A percentile compares a stretch with the other conserved stretches of the same genome.
phyloP scores from a whole-genome alignment of 2,113 vertebrate species.

The Apistogramma diplotaenia region DNA sequence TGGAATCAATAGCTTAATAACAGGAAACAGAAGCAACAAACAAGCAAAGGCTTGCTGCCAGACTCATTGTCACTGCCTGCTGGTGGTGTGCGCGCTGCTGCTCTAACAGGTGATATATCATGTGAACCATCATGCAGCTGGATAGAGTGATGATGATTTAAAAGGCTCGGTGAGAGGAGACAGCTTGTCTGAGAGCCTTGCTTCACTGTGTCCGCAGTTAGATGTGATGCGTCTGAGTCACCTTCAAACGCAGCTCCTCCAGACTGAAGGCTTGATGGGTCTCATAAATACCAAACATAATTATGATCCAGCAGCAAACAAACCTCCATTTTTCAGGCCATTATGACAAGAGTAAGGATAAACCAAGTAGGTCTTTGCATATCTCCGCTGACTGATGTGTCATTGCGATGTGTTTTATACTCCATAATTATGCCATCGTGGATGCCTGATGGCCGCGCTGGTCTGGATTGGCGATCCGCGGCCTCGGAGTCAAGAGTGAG shows the following conservation, averaged over 20 bases:
- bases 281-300: slow-evolving; percentile 74
- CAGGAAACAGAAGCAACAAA: slow-evolving; percentile 46
- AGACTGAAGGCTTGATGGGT: slow-evolving; percentile 72
- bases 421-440: slow-evolving; percentile 70
- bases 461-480: slow-evolving; percentile 1
- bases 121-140: slow-evolving; percentile 58
- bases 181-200: slow-evolving; percentile 71
- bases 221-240: slow-evolving; percentile 71
- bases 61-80: slow-evolving; percentile 54
- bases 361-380: slow-evolving; percentile 63
- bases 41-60: slow-evolving; percentile 32
- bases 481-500: slow-evolving; percentile 31
- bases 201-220: slow-evolving; percentile 60
- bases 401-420: slow-evolving; percentile 72
- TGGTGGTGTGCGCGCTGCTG: slow-evolving; percentile 21
- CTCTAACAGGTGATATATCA: slow-evolving; percentile 67
- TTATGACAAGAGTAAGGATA: slow-evolving; percentile 62
- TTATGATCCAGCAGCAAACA: slow-evolving; percentile 68
- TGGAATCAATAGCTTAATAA: slow-evolving; percentile 47
- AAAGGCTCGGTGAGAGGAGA: slow-evolving; percentile 69
- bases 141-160: slow-evolving; percentile 76
- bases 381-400: slow-evolving; percentile 67
- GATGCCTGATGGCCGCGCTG: slow-evolving; percentile 54
- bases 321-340: slow-evolving; percentile 60
- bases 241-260: slow-evolving; percentile 70